These are phyloP conservation scores for Drosophila melanica DNA, from an alignment of 1,140 invertebrate genomes.

Conservation along the genomic window DNA sequence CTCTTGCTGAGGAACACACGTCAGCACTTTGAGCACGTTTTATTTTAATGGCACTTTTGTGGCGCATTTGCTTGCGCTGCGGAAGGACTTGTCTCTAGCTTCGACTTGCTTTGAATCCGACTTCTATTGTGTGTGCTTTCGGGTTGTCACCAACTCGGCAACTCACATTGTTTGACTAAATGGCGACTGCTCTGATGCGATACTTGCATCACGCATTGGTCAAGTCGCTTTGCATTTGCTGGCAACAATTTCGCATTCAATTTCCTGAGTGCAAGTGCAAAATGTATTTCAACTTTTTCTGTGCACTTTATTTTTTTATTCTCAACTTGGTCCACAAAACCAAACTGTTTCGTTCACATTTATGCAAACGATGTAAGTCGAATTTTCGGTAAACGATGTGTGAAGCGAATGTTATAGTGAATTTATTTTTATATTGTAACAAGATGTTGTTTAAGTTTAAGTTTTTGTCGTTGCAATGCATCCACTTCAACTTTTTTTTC, in stretches of 20 bases:
- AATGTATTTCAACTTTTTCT: neutral
- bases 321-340: neutral
- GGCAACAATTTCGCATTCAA: slow-evolving; percentile 1
- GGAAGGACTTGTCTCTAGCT: slow-evolving; percentile 25
- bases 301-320: neutral
- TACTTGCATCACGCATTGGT: slow-evolving; percentile 8
- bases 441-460: neutral
- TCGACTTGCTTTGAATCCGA: slow-evolving; percentile 28
- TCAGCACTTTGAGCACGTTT: slow-evolving; percentile 72
- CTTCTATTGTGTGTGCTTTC: slow-evolving; percentile 9
- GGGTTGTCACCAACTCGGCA: neutral
- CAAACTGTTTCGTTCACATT: neutral
- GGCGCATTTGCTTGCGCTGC: slow-evolving; percentile 61
- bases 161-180: slow-evolving; percentile 8
- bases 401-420: too few relatives aligned
- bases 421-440: neutral
- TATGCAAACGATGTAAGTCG: slow-evolving; percentile 10
- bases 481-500: neutral
- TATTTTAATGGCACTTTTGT: slow-evolving; percentile 80
- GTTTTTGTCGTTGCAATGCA: too few relatives aligned
- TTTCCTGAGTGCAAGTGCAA: neutral
- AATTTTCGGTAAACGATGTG: neutral
- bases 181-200: neutral
- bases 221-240: slow-evolving; percentile 1
- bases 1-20: slow-evolving; percentile 23